These are phyloP conservation scores for Beris chalybata DNA, from an alignment of 2,888 invertebrate species.

Conservation along the genomic window DNA sequence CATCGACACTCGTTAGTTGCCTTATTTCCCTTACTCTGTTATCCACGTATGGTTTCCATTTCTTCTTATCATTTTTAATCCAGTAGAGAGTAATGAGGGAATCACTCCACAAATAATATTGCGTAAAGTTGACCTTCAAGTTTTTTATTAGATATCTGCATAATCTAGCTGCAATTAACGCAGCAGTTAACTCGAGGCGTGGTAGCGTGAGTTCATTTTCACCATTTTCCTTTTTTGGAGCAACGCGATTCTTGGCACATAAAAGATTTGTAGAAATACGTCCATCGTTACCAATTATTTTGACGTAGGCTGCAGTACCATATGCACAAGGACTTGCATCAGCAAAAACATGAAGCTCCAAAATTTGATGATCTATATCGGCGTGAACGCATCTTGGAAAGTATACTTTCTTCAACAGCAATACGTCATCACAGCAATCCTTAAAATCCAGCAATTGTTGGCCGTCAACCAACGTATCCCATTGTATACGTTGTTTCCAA, in stretches of 20 bases:
- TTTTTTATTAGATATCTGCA: not conserved
- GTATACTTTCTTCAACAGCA: no score
- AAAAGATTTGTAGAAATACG: not conserved
- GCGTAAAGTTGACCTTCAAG: not conserved
- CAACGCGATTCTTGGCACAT: not conserved
- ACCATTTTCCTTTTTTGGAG: not conserved
- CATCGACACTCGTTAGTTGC: no score
- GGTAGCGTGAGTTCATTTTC: constrained; percentile 1
- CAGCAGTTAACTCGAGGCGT: not conserved
- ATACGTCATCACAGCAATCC: no score
- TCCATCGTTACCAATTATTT: not conserved
- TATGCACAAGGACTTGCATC: not conserved
- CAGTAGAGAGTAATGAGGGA: not conserved
- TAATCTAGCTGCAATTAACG: no score
- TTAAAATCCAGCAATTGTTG: no score
- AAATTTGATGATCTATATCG: not conserved
- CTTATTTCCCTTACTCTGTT: no score
- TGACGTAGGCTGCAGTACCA: constrained; percentile 2
- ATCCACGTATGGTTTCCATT: no score
- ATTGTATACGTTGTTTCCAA: no score
- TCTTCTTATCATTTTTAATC: not conserved
- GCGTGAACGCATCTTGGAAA: not conserved
- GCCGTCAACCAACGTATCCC: no score
- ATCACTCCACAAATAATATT: constrained; percentile 3
- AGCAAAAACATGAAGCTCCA: not conserved